Conservation (phyloP, 2,888 invertebrate species). For the Chloromyia formosa region DNA sequence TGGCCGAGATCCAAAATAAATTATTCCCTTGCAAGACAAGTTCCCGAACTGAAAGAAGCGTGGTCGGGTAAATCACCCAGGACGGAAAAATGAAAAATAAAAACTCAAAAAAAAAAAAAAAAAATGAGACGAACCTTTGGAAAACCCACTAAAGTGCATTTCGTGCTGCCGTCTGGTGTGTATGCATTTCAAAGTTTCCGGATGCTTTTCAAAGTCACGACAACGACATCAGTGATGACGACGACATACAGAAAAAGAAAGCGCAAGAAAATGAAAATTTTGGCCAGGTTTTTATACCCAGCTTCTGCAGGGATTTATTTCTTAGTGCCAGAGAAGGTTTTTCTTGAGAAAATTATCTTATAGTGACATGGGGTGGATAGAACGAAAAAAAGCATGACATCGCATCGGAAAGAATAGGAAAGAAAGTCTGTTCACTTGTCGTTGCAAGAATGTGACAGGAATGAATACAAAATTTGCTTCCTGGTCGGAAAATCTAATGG, state of each 20-base stretch:
- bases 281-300: neutral
- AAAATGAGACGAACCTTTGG: neutral
- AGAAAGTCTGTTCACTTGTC: too few relatives aligned
- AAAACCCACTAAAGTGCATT: neutral
- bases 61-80: too few relatives aligned
- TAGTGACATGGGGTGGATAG: too few relatives aligned
- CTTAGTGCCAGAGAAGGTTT: neutral
- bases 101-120: too few relatives aligned
- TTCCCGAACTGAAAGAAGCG: neutral
- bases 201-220: constrained; percentile 22
- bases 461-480: too few relatives aligned
- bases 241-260: neutral
- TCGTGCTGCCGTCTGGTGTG: neutral
- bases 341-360: too few relatives aligned
- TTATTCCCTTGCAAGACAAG: constrained; percentile 49
- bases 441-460: too few relatives aligned
- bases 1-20: constrained; percentile 53
- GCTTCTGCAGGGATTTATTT: too few relatives aligned
- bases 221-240: constrained; percentile 7
- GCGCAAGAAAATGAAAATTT: constrained; percentile 22
- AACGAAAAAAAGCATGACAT: too few relatives aligned
- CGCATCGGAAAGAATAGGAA: too few relatives aligned
- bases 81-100: neutral
- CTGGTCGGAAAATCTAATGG: too few relatives aligned
- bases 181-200: constrained; percentile 10